A percentile compares a stretch with the other conserved stretches of the same genome.
These are phyloP conservation scores for Megaleporinus macrocephalus DNA, from an alignment of 2,113 vertebrate genomes.

Conservation along the genomic window DNA sequence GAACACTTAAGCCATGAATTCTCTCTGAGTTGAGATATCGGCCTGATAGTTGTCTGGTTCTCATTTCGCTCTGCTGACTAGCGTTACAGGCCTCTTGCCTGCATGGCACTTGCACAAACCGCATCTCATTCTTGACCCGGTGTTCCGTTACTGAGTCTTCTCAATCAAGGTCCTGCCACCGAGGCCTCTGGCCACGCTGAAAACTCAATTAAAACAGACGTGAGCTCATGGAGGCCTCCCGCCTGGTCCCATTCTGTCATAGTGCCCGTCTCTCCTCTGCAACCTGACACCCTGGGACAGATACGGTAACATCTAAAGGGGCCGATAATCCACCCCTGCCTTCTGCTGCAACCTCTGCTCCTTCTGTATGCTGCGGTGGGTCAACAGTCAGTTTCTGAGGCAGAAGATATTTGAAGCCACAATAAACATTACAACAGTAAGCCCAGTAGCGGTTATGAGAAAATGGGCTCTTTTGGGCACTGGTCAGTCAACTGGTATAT, in stretches of 20 bases:
- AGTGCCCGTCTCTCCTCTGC: slow-evolving; percentile 46
- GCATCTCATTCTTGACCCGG: slow-evolving; percentile 21
- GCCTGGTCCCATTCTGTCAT: slow-evolving; percentile 70
- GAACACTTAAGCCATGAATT: slow-evolving; percentile 25
- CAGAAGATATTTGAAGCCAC: neutral
- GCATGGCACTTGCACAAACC: neutral
- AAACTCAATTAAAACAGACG: slow-evolving; percentile 61
- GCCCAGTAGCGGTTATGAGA: no score
- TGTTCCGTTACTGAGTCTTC: slow-evolving; percentile 49
- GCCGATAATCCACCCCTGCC: neutral
- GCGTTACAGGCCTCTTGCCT: slow-evolving; percentile 31
- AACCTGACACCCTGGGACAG: slow-evolving; percentile 62
- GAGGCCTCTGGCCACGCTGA: slow-evolving; percentile 8
- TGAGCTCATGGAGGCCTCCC: slow-evolving; percentile 56
- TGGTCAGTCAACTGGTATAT: no score
- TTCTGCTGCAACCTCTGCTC: slow-evolving; percentile 27
- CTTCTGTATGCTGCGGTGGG: slow-evolving; percentile 1
- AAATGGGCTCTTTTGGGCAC: no score
- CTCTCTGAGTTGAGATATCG: slow-evolving; percentile 1
- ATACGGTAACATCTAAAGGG: slow-evolving; percentile 62
- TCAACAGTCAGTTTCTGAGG: neutral
- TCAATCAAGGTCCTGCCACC: slow-evolving; percentile 25
- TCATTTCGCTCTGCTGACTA: slow-evolving; percentile 36
- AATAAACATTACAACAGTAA: neutral
- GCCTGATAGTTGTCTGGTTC: slow-evolving; percentile 32